A percentile compares a stretch with the other conserved stretches of the same genome.
These are phyloP conservation scores for Hylaeus anthracinus DNA, from an alignment of 1,140 invertebrate genomes.

Conservation along the genomic window DNA sequence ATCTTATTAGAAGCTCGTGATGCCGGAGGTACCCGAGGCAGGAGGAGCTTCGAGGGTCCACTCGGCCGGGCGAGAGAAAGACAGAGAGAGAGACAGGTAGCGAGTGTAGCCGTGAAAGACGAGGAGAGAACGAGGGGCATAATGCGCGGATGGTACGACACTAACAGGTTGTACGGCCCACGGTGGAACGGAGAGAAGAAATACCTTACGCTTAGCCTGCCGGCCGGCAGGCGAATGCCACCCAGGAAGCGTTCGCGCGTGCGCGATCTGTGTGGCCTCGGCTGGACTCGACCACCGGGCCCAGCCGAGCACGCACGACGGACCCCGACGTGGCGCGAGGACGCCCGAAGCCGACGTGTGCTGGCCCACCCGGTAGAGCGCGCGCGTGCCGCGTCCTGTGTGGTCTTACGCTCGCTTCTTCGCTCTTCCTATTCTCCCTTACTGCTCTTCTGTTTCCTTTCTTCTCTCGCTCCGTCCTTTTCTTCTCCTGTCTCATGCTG, in stretches of 20 bases:
- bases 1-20: slow-evolving; percentile 83
- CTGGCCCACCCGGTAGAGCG: slow-evolving; percentile 81
- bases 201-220: slow-evolving; percentile 68
- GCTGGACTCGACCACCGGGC: slow-evolving; percentile 69
- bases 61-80: slow-evolving; percentile 45
- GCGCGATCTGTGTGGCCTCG: slow-evolving; percentile 80
- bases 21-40: slow-evolving; percentile 63
- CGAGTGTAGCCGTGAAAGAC: slow-evolving; percentile 58
- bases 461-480: slow-evolving; percentile 20
- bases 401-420: slow-evolving; percentile 71
- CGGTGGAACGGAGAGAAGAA: slow-evolving; percentile 63
- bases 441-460: slow-evolving; percentile 32
- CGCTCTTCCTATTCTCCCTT: slow-evolving; percentile 46
- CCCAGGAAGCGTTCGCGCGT: slow-evolving; percentile 80
- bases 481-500: slow-evolving; percentile 1
- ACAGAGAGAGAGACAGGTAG: slow-evolving; percentile 47
- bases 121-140: slow-evolving; percentile 73
- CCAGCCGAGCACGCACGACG: slow-evolving; percentile 69
- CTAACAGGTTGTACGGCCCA: slow-evolving; percentile 78
- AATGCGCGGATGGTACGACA: slow-evolving; percentile 76
- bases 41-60: slow-evolving; percentile 39
- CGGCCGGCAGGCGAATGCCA: slow-evolving; percentile 79
- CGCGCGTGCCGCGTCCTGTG: slow-evolving; percentile 81
- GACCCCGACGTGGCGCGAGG: slow-evolving; percentile 61
- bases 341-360: slow-evolving; percentile 74